These are phyloP conservation scores for Stramonita haemastoma DNA, from an alignment of 2,888 invertebrate species.

Conservation along the genomic window DNA sequence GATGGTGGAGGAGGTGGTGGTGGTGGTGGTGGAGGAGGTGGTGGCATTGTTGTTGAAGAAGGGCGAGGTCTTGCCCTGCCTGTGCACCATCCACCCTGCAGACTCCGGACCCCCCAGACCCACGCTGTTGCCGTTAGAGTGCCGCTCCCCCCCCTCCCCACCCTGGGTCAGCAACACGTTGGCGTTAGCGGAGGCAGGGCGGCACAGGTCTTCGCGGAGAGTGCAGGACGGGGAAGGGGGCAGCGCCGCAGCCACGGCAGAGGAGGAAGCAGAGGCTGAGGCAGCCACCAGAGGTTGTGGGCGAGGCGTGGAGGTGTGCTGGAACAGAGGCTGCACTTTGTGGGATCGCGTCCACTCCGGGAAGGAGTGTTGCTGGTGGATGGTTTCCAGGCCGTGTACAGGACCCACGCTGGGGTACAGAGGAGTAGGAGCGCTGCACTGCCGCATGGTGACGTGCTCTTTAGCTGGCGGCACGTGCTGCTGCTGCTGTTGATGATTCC, in stretches of 20 bases:
- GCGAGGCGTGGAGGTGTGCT: neutral
- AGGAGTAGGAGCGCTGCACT: conserved; percentile 41
- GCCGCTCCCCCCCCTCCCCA: neutral
- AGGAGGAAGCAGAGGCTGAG: neutral
- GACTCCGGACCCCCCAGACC: neutral
- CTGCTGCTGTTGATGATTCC: too few species aligned
- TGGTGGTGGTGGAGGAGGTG: conserved; percentile 44
- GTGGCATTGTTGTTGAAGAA: conserved; percentile 30
- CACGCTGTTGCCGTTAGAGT: conserved; percentile 26
- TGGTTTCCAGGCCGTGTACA: neutral
- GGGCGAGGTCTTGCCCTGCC: conserved; percentile 35
- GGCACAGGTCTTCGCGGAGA: neutral
- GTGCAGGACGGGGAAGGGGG: neutral
- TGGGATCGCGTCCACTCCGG: conserved; percentile 36
- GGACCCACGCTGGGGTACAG: conserved; percentile 13
- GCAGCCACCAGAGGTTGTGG: neutral
- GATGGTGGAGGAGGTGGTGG: conserved; percentile 34
- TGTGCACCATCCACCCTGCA: conserved; percentile 21
- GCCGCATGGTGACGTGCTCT: conserved; percentile 36
- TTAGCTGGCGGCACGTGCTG: conserved; percentile 23
- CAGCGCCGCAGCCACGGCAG: neutral
- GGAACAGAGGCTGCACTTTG: conserved; percentile 22
- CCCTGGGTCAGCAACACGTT: conserved; percentile 15
- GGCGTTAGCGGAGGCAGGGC: conserved; percentile 14
- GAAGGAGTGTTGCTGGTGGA: conserved; percentile 39